Conservation (phyloP, 2,797 vertebrate genomes). For the Alcedo atthis region DNA sequence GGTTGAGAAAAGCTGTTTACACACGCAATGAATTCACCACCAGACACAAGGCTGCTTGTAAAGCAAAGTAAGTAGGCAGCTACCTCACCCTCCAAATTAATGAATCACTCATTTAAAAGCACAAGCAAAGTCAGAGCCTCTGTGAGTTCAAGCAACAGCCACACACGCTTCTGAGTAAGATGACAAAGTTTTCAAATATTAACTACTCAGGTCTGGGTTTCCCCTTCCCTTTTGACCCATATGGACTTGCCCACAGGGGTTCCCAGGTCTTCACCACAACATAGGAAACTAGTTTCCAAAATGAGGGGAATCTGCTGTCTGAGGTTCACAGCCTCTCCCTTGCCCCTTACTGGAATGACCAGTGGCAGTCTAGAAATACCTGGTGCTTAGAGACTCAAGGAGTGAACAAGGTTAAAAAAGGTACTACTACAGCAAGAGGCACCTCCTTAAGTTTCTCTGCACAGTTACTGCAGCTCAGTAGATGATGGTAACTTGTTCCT, state of each 20-base stretch:
- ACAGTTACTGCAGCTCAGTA: neutral
- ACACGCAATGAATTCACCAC: conserved; percentile 16
- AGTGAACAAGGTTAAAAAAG: neutral
- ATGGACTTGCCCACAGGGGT: neutral
- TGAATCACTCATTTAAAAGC: conserved; percentile 35
- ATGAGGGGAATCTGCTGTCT: neutral
- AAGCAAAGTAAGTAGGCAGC: conserved; percentile 21
- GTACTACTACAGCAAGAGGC: neutral
- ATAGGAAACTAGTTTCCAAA: neutral
- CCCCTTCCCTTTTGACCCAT: neutral
- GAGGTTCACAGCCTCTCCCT: neutral
- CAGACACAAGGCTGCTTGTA: conserved; percentile 26
- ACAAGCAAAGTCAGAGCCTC: conserved; percentile 9
- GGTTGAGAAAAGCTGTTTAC: conserved; percentile 20
- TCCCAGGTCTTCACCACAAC: neutral
- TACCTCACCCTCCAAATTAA: neutral
- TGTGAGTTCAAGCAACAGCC: neutral
- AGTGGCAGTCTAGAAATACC: neutral
- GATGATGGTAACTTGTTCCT: neutral
- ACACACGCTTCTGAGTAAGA: neutral
- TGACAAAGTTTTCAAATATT: neutral
- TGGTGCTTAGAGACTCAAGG: neutral
- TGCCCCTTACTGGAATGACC: neutral
- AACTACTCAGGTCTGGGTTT: neutral
- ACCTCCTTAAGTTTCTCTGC: neutral